Conservation (phyloP, 2,797 vertebrate species). For the Chrosomus eos region DNA sequence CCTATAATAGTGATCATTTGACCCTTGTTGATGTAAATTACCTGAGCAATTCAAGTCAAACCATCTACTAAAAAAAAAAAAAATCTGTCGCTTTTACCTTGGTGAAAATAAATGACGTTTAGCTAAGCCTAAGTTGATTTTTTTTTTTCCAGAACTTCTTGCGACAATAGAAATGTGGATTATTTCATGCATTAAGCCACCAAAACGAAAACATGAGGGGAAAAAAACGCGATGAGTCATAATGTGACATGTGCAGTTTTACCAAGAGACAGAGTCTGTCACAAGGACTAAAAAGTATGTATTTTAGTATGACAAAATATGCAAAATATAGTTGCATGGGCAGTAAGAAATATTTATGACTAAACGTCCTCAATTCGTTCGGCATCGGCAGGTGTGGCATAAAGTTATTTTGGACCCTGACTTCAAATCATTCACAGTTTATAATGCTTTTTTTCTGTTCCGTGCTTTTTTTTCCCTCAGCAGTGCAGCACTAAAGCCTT, state of each 20-base stretch:
- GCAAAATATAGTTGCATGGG: background rate
- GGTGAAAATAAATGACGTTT: background rate
- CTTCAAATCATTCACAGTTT: slow-evolving; percentile 28
- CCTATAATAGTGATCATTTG: background rate
- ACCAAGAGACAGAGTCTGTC: background rate
- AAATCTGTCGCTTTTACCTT: background rate
- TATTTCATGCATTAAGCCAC: background rate
- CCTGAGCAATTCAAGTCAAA: background rate
- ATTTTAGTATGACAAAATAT: background rate
- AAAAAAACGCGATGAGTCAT: background rate
- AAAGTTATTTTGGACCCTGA: slow-evolving; percentile 33
- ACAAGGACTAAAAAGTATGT: background rate
- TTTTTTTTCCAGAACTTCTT: background rate
- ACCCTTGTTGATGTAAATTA: background rate
- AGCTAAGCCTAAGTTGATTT: background rate
- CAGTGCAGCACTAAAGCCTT: slow-evolving; percentile 32
- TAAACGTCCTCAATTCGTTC: background rate
- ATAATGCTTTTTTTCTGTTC: slow-evolving; percentile 28
- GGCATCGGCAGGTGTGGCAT: background rate
- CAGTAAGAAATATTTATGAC: background rate
- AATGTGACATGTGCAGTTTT: background rate
- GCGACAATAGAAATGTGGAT: background rate
- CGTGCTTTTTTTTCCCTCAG: slow-evolving; percentile 21
- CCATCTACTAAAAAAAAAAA: background rate
- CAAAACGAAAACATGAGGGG: background rate